Evolutionary conservation across 2,888 invertebrate species (phyloP), one percentile per base, ranked within the genome.

Genomic region (Lasioglossum oenotherae): DNA sequence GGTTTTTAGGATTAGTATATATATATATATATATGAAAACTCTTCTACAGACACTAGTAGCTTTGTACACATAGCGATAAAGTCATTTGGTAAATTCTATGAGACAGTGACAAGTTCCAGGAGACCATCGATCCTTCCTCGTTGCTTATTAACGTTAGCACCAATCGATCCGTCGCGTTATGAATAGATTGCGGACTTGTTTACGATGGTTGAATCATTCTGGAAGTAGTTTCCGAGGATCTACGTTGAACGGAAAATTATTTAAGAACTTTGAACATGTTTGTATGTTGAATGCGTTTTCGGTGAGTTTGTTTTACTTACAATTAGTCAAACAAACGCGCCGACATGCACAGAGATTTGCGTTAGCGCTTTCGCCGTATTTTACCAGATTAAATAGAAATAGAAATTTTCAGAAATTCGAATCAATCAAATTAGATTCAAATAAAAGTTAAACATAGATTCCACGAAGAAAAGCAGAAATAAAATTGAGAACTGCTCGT

Each of bases 121-220:
- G 64, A 64, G 64, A 64, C 6, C 64, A 64, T 64, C 64, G 64
- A 64, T 64, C 31, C 31, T 64, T 64, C 31, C 16, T 27, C 27
- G 64, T 31, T 31, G 31, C 64, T 16, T 31, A 31, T 31, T 16
- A 31, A 64, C 64, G 31, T 3, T 27, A 64, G 16, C 64, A 64
- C 64, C 31, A 19, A 64, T 64, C 64, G 64, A 64, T 64, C 16
- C 64, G 16, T 27, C 19, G 64, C 64, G 64, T 31, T 64, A 76
- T 64, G 64, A 64, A 64, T 64, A 64, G 64, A 64, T 64, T 31
- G 31, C 64, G 19, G 64, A 19, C 2, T 16, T 31, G 64, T 64
- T 64, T 64, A 64, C 64, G 31, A 31, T 6, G 57, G n/a, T n/a
- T n/a, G 31, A 64, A 19, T 64, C 31, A 16, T 64, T 16, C 31